phyloP scores from a whole-genome alignment of 2,888 invertebrate genomes.

The Leucophenga maculata region DNA sequence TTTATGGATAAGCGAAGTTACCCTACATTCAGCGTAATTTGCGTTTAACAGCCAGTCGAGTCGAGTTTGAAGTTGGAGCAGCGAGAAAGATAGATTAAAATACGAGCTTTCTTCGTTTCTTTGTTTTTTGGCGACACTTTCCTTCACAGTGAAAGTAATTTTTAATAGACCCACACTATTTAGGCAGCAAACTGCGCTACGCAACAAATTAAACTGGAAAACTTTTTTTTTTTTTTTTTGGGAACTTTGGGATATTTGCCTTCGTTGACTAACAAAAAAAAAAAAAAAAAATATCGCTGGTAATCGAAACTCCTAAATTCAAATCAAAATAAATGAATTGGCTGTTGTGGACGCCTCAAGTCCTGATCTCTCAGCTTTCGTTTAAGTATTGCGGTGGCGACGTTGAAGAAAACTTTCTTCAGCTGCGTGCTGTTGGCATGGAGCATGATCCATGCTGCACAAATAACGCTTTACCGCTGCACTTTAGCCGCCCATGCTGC shows the following conservation, averaged over 20 bases:
- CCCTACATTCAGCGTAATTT: too few species aligned
- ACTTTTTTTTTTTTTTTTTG: constrained; percentile 27
- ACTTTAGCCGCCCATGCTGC: neutral
- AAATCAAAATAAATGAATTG: too few species aligned
- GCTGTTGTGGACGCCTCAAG: too few species aligned
- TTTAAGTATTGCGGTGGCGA: neutral
- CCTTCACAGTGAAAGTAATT: neutral
- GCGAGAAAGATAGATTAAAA: too few species aligned
- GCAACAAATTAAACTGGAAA: neutral
- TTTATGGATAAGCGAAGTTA: too few species aligned
- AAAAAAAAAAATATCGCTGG: neutral
- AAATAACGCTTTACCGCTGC: neutral
- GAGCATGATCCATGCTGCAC: neutral
- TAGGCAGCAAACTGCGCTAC: neutral
- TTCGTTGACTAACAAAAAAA: constrained; percentile 34
- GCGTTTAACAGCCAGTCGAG: too few species aligned
- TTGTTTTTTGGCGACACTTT: constrained; percentile 7
- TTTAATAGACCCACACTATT: constrained; percentile 4
- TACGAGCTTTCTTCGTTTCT: too few species aligned
- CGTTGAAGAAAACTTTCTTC: constrained; percentile 15
- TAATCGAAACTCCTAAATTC: too few species aligned
- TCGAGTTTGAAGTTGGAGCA: too few species aligned
- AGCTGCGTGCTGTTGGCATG: constrained; percentile 4
- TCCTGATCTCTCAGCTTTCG: too few species aligned
- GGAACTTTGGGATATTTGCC: constrained; percentile 34